A percentile compares a stretch with the other conserved stretches of the same genome.
Evolutionary conservation across 2,888 invertebrate genomes (phyloP).

Genomic region (Petrolisthes manimaculis): DNA sequence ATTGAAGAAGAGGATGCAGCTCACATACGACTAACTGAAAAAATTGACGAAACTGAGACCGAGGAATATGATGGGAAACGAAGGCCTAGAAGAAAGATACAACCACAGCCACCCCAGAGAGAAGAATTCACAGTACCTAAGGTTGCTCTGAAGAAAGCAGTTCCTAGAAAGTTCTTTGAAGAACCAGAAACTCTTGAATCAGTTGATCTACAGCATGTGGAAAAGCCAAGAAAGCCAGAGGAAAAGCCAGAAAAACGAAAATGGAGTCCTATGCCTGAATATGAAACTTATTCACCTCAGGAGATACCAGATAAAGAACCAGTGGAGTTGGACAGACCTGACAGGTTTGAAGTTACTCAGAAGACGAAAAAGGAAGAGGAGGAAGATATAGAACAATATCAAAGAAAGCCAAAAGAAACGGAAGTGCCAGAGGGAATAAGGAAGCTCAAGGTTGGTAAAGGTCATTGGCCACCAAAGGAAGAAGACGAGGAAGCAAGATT

Average conservation of each 20-base stretch:
- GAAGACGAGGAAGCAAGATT: slow-evolving; percentile 43
- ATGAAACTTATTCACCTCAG: slow-evolving; percentile 39
- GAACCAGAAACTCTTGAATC: slow-evolving; percentile 45
- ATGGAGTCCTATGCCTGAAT: slow-evolving; percentile 48
- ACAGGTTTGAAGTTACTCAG: not conserved
- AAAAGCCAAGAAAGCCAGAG: slow-evolving; percentile 31
- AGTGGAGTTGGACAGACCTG: slow-evolving; percentile 43
- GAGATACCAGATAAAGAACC: slow-evolving; percentile 44
- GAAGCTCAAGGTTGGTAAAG: slow-evolving; percentile 39
- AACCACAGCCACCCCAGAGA: slow-evolving; percentile 23
- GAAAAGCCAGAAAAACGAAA: slow-evolving; percentile 38
- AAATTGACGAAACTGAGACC: not conserved
- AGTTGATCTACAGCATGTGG: slow-evolving; percentile 50
- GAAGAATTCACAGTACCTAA: slow-evolving; percentile 54
- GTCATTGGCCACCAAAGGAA: slow-evolving; percentile 27
- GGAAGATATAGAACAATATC: slow-evolving; percentile 10
- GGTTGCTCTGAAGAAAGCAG: slow-evolving; percentile 53
- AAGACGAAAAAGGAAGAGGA: slow-evolving; percentile 28
- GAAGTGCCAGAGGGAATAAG: slow-evolving; percentile 19
- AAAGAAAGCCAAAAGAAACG: slow-evolving; percentile 42
- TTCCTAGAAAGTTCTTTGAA: slow-evolving; percentile 44
- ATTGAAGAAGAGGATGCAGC: slow-evolving; percentile 12
- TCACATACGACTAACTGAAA: slow-evolving; percentile 9
- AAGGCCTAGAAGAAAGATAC: slow-evolving; percentile 36
- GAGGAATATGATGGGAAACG: slow-evolving; percentile 11